Base-by-base conservation (phyloP, 1,140 invertebrate species). In the Epicauta chinensis region DNA sequence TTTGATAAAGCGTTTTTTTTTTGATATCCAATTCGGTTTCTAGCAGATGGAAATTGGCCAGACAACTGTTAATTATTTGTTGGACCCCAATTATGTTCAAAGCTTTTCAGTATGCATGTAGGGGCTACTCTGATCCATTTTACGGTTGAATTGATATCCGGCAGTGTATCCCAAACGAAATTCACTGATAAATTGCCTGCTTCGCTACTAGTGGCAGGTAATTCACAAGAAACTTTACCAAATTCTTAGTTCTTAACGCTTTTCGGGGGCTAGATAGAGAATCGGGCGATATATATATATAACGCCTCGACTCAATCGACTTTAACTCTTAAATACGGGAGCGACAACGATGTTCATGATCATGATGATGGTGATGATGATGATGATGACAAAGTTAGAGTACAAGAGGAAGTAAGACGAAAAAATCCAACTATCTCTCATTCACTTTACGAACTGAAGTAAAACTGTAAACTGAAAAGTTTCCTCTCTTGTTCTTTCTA, bases 131-230 rank as follows among this genome's bases (percentile, higher is more conserved):
- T 37, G 46, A 55, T 51, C 60, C 54, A 67, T 67, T 67, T 65
- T 64, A 61, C 55, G 57, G 55, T 62, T 53, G 60, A 67, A 44
- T 63, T 63, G 60, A 59, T 56, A 51, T 55, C 53, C 39, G 56
- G 46, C 48, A 53, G 52, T 42, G 30, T 37, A 23, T 40, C 41
- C 42, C 37, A 16, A 31, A 44, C 46, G 32, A n/a, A 34, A n/a
- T 34, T 34, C 39, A 29, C 60, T 68, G 66, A 68, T 63, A 68
- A 68, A 68, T 68, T 66, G 60, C 61, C 57, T 46, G 61, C 61
- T 58, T 64, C 37, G 35, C 17, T 35, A 36, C 63, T 51, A 48
- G 51, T 65, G 64, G 61, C 66, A 67, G 66, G 64, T 67, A 65
- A 66, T 65, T 66, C 64, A 55, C 52, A 50, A 41, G 58, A 56